Evolutionary conservation across 2,888 invertebrate species (phyloP), one percentile per base, ranked within the genome.

Genomic region (Lycia hirtaria): DNA sequence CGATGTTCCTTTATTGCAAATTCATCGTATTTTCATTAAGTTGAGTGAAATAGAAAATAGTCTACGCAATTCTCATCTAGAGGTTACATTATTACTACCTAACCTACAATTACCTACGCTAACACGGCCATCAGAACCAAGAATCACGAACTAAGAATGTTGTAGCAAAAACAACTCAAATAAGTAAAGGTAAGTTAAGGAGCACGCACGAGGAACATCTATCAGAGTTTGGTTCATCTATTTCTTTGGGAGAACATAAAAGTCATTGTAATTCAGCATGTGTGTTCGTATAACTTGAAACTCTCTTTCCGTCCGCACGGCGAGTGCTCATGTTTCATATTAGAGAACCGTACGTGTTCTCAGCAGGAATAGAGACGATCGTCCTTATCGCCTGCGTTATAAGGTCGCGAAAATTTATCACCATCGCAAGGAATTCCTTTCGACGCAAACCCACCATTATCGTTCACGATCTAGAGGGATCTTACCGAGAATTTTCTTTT

Each of bases 251-350:
- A 63, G 62, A 64, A 69, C 61, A 57, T 65, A 60, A 68, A 67
- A 68, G 65, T 76, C 66, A 83, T 84, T 83, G 76, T 77, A 68
- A 83, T 83, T 79, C 83, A 71, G 71, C 59, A 71, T 64, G 74
- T 67, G 78, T 69, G 52, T 61, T 49, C 64, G 62, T 71, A 69
- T 71, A 73, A 71, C 72, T 74, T 73, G 73, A 71, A 73, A 72
- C 75, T 73, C 79, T 73, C 71, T 75, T 81, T 82, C 83, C 82
- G 81, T 69, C 72, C 67, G 67, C 55, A 51, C 44, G 55, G 44
- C 28, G 44, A 65, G 62, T 68, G 58, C 62, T 58, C 52, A 60
- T 62, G 71, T 74, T 65, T 79, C 73, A 67, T 75, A 75, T 75
- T 76, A 72, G 75, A 71, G 69, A 63, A 62, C 60, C 45, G 69